Percentiles rank a stretch among this genome's conserved stretches.
These are phyloP conservation scores for Ginglymostoma cirratum DNA, from an alignment of 2,113 vertebrate genomes.

Conservation along the genomic window DNA sequence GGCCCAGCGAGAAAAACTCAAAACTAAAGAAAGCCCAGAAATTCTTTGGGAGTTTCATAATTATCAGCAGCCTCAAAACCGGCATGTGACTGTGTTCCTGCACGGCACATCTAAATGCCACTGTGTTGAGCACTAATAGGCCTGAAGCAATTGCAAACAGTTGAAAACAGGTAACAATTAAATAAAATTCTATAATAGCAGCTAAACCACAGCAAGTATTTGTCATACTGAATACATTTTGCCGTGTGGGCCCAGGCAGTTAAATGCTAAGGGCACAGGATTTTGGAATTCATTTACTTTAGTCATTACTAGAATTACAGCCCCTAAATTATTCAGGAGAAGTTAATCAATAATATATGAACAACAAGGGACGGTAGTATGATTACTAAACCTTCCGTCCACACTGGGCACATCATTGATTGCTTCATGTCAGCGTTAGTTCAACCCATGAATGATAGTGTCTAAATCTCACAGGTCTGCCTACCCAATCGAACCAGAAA, in stretches of 20 bases:
- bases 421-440: neutral
- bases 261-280: constrained; percentile 7
- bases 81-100: neutral
- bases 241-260: neutral
- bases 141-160: neutral
- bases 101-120: neutral
- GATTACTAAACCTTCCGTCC: constrained; percentile 18
- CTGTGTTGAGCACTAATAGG: neutral
- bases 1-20: no score
- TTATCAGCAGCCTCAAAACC: neutral
- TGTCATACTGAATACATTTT: neutral
- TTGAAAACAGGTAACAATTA: neutral
- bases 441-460: constrained; percentile 29
- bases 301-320: constrained; percentile 27
- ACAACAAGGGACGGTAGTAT: neutral
- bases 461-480: constrained; percentile 17
- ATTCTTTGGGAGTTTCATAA: neutral
- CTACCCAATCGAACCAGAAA: constrained; percentile 1
- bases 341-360: constrained; percentile 31
- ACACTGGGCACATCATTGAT: constrained; percentile 22
- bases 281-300: constrained; percentile 34
- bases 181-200: neutral
- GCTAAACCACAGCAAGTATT: neutral
- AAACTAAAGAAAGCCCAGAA: no score
- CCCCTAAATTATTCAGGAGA: constrained; percentile 26